Evolutionary conservation across 1,140 invertebrate species (phyloP), one percentile per base, ranked within the genome.

Genomic region (Apis florea): DNA sequence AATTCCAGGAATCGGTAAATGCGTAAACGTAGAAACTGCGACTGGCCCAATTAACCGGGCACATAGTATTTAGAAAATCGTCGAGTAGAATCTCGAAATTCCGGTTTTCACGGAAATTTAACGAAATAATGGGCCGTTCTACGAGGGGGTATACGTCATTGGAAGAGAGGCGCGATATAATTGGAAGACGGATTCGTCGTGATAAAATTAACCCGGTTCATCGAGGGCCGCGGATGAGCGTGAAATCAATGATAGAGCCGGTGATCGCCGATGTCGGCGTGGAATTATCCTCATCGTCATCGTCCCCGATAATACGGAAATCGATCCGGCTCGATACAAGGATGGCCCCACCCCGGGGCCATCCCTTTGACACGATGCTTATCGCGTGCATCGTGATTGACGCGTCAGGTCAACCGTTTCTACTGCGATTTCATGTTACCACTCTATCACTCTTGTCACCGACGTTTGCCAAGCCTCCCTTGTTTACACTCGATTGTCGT

Each of bases 281-380:
- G 53, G 64, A 78, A 83, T 73, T 66, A 82, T 82, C 83, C 61
- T 86, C 54, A 70, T 80, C 85, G 80, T 87, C 85, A 83, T 86
- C 67, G 69, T 73, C 24, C 59, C 12, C 67, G 69, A 80, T 86
- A 83, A 81, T 79, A 64, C 72, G 72, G 70, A 73, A 64, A 86
- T 87, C 85, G 84, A 87, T 86, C 84, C 70, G 66, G 63, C 77
- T 61, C 66, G 81, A 80, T 47, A 76, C 71, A 70, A 80, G 59
- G 77, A 87, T 83, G 77, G 83, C 82, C 84, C 70, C 72, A 21
- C n/a, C 31, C 53, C 63, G 80, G 61, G 82, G 69, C 75, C 85
- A 51, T 73, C 68, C 85, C 82, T 70, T 86, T 86, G 85, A 86
- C 85, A 78, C 79, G 85, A 87, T 83, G 82, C 86, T 87, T 86